These are phyloP conservation scores for Camponotus vicinus DNA, from an alignment of 1,140 invertebrate species.

Conservation along the genomic window DNA sequence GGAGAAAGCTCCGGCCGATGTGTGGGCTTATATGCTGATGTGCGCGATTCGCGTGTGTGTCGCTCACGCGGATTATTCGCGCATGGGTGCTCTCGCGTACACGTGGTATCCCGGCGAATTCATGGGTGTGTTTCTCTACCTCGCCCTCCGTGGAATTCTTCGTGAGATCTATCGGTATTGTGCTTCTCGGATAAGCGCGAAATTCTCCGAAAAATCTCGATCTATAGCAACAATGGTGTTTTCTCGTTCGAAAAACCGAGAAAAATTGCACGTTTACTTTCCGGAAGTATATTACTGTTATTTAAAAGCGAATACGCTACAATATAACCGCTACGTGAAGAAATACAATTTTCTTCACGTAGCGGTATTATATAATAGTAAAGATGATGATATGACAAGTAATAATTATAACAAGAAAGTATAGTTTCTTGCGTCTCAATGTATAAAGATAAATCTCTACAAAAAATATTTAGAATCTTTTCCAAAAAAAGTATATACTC, in stretches of 20 bases:
- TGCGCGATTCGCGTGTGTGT: slow-evolving; percentile 51
- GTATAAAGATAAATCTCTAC: background rate
- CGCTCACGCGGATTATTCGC: slow-evolving; percentile 59
- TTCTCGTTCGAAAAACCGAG: background rate
- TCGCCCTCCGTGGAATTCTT: slow-evolving; percentile 59
- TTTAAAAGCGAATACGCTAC: background rate
- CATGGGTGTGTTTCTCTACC: slow-evolving; percentile 66
- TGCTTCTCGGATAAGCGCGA: slow-evolving; percentile 41
- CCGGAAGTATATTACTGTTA: slow-evolving; percentile 8
- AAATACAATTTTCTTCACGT: background rate
- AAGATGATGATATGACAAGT: background rate
- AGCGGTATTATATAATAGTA: background rate
- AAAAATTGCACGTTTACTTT: background rate
- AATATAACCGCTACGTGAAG: no score
- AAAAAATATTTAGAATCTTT: slow-evolving; percentile 12
- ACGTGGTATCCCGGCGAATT: slow-evolving; percentile 43
- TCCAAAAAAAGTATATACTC: background rate
- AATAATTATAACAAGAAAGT: slow-evolving; percentile 11
- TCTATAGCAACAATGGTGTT: background rate
- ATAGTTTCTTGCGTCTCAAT: background rate
- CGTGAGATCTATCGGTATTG: slow-evolving; percentile 32
- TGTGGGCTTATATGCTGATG: slow-evolving; percentile 42
- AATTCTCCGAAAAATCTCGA: slow-evolving; percentile 9
- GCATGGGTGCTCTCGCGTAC: slow-evolving; percentile 61
- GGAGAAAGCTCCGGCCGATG: slow-evolving; percentile 66